Evolutionary conservation across 2,113 vertebrate species (phyloP).

Genomic region (Rhodinocichla rosea): DNA sequence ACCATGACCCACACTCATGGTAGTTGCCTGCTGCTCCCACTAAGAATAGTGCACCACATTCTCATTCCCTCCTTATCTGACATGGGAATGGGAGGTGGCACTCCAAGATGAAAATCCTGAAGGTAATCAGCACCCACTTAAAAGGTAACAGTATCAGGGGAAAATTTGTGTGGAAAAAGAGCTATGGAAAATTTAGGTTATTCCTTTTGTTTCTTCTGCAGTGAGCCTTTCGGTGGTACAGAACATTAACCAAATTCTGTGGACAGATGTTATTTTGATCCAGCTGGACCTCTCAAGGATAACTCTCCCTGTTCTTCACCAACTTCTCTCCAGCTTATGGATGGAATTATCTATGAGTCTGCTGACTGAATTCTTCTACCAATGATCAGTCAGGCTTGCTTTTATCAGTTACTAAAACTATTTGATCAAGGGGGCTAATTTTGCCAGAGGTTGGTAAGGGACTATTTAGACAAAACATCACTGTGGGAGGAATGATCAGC

Average conservation of each 20-base stretch:
- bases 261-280: background rate
- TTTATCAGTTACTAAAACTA: background rate
- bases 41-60: background rate
- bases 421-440: background rate
- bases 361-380: background rate
- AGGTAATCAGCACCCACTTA: background rate
- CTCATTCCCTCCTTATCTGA: too few relatives aligned
- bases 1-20: background rate
- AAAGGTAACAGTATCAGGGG: background rate
- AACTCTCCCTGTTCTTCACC: background rate
- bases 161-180: background rate
- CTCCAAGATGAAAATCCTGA: background rate
- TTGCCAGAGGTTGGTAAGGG: background rate
- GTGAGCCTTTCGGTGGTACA: rapidly evolving
- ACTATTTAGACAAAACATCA: background rate
- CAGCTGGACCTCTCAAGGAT: background rate
- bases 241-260: background rate
- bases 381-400: background rate
- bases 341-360: background rate
- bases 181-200: background rate
- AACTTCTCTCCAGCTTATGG: background rate
- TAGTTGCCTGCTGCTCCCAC: background rate
- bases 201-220: background rate
- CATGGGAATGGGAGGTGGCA: background rate
- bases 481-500: background rate